These are phyloP conservation scores for Cygnus olor DNA, from an alignment of 2,797 vertebrate genomes.

Conservation along the genomic window DNA sequence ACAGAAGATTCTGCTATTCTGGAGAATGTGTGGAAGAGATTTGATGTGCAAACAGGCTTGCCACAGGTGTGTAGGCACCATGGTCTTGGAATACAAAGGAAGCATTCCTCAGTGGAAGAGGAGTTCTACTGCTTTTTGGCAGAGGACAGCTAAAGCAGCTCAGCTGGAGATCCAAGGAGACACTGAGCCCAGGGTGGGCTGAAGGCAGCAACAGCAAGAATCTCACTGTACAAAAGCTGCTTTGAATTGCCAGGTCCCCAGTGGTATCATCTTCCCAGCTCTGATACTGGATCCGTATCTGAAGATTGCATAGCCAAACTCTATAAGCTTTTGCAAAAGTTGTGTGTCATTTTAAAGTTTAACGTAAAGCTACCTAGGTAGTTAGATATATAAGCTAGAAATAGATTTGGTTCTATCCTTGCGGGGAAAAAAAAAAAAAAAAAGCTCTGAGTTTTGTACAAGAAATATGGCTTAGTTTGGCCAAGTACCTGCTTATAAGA, in stretches of 20 bases:
- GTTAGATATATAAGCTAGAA: background rate
- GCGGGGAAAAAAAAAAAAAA: background rate
- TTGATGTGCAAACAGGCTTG: background rate
- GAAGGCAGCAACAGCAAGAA: background rate
- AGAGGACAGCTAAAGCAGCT: background rate
- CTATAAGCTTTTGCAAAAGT: background rate
- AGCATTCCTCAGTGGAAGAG: background rate
- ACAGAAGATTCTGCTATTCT: background rate
- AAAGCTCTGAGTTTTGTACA: background rate
- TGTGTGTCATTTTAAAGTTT: background rate
- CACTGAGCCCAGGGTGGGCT: background rate
- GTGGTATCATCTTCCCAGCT: background rate
- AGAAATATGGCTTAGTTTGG: background rate
- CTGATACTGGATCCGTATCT: background rate
- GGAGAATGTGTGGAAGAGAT: background rate
- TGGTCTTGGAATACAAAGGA: background rate
- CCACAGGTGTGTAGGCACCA: rapidly evolving
- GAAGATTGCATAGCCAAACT: background rate
- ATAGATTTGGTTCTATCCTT: background rate
- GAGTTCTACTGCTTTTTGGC: background rate
- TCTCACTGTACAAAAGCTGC: background rate
- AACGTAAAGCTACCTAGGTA: background rate
- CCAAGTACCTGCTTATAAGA: background rate
- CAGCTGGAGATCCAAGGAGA: background rate
- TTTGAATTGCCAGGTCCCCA: background rate